Conservation (phyloP, 2,797 vertebrate genomes). For the Botia kubotai region DNA sequence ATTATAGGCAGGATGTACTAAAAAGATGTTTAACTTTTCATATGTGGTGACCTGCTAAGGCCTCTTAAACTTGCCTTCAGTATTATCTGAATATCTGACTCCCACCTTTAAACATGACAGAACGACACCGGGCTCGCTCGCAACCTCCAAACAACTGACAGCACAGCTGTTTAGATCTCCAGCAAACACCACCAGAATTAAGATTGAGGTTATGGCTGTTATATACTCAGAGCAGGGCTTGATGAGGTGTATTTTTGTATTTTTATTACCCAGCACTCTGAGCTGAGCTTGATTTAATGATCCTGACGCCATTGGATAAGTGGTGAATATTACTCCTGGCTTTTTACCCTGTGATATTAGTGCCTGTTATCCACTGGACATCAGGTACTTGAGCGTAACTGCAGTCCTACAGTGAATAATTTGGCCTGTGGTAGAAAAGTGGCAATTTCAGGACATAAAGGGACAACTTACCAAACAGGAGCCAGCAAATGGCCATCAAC, state of each 20-base stretch:
- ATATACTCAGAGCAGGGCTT: constrained; percentile 57
- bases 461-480: constrained; percentile 24
- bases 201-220: constrained; percentile 71
- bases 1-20: not conserved
- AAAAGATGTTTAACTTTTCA: constrained; percentile 1
- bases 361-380: constrained; percentile 68
- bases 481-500: constrained; percentile 24
- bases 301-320: constrained; percentile 26
- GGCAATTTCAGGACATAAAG: constrained; percentile 51
- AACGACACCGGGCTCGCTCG: constrained; percentile 2
- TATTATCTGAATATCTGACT: constrained; percentile 4
- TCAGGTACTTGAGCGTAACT: constrained; percentile 65
- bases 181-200: constrained; percentile 70
- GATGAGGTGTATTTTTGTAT: constrained; percentile 59
- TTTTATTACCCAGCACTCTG: constrained; percentile 65
- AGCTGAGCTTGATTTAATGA: constrained; percentile 32
- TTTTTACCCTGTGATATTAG: constrained; percentile 50
- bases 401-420: constrained; percentile 60
- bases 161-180: constrained; percentile 68
- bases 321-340: constrained; percentile 44
- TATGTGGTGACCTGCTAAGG: not conserved
- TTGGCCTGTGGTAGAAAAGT: constrained; percentile 57
- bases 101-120: constrained; percentile 39
- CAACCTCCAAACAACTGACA: constrained; percentile 51
- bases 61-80: not conserved